Conservation (phyloP, 2,888 invertebrate genomes). For the Papilio elwesi region DNA sequence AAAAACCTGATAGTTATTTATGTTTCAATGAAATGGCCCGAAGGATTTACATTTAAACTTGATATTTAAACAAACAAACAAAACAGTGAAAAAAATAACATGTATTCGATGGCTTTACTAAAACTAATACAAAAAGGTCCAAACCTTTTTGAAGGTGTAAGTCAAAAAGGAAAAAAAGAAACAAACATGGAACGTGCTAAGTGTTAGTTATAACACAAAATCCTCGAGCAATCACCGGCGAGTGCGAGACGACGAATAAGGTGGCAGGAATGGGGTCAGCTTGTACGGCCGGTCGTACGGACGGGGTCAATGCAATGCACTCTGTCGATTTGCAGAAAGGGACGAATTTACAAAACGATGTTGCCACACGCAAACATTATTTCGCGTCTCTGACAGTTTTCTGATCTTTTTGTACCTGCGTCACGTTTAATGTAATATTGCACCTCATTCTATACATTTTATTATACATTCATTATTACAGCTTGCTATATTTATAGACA, state of each 20-base stretch:
- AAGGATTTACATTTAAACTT: too few relatives aligned
- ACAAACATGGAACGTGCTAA: constrained; percentile 38
- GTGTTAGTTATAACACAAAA: constrained; percentile 46
- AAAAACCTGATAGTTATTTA: too few relatives aligned
- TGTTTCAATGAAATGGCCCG: too few relatives aligned
- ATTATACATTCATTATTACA: too few relatives aligned
- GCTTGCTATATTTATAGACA: too few relatives aligned
- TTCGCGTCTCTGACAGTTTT: not conserved
- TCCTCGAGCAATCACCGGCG: constrained; percentile 59
- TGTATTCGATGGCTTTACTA: not conserved
- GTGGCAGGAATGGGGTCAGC: constrained; percentile 73
- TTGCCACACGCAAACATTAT: constrained; percentile 1
- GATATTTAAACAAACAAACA: not conserved
- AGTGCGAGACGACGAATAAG: constrained; percentile 64
- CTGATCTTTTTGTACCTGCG: not conserved
- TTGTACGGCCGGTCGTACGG: constrained; percentile 54
- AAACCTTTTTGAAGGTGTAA: constrained; percentile 7
- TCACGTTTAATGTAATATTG: too few relatives aligned
- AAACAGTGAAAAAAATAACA: not conserved
- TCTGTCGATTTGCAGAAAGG: constrained; percentile 50
- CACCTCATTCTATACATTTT: too few relatives aligned
- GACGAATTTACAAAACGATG: constrained; percentile 23
- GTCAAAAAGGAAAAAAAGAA: not conserved
- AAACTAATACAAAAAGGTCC: not conserved
- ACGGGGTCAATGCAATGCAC: constrained; percentile 63